Evolutionary conservation across 2,888 invertebrate species (phyloP), one percentile per base, ranked within the genome.

Genomic region (Mylabris sibirica): DNA sequence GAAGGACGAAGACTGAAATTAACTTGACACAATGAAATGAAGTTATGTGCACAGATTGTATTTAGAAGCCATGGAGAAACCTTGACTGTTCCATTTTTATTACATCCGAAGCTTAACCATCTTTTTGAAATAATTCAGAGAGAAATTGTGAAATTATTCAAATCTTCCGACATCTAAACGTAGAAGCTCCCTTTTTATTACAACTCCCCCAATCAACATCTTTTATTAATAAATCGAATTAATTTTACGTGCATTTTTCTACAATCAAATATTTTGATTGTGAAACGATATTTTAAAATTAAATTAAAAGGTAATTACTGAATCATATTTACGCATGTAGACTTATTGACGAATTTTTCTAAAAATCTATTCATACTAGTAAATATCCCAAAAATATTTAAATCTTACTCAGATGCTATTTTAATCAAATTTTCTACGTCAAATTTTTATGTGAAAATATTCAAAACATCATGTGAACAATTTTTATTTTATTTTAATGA

Each of bases 331-430:
- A 11, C 49, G 49, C 20, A 9, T 49, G 6, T 49, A 20, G 9
- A 49, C 11, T 20, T 20, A 49, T 11, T 20, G 3, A 22, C 20
- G 22, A 24, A 14, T 14, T 20, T 57, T 11, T 12, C 2, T 1
- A 24, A 20, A 17, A 22, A 57, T 20, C 24, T 24, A 57, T 57
- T 24, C 9, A 49, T 20, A 9, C 17, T 20, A 9, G 9, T 2
- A 57, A 14, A 57, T 12, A 57, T 53, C 11, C 57, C 57, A 24
- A 22, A 24, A 24, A 24, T 57, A 57, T 0, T 12, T 12, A 4
- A 24, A 12, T 24, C 22, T 57, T 24, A 57, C 57, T 57, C 57
- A 57, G 57, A 11, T 22, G 57, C 6, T 57, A 57, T 57, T 57
- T 57, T 24, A 22, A 12, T 0, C 57, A 24, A n/a, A 57, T 57